Percentiles rank a stretch among this genome's conserved stretches.
Evolutionary conservation across 1,140 invertebrate genomes (phyloP).

Genomic region (Pogonomyrmex barbatus): DNA sequence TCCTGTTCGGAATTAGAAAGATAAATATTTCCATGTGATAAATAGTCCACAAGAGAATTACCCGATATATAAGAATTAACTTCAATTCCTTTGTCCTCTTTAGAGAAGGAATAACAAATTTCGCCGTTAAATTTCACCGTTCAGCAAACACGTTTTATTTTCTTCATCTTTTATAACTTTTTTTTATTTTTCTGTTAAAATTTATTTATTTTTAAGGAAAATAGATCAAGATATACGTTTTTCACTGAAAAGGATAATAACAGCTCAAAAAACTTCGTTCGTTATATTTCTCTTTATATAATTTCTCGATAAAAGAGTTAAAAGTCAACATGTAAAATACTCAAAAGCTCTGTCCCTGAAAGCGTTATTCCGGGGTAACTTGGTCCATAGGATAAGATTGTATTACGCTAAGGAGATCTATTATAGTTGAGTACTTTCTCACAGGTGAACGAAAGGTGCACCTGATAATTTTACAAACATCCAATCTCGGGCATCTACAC

Average conservation of each 20-base stretch:
- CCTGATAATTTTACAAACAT: constrained; percentile 35
- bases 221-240: neutral
- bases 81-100: neutral
- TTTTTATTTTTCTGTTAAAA: neutral
- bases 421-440: constrained; percentile 42
- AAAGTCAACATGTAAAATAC: constrained; percentile 50
- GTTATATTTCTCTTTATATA: constrained; percentile 19
- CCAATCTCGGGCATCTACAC: constrained; percentile 24
- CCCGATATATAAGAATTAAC: constrained; percentile 7
- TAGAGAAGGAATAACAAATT: neutral
- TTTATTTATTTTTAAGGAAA: constrained; percentile 20
- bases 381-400: constrained; percentile 60
- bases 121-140: neutral
- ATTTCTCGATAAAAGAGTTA: constrained; percentile 41
- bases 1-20: constrained; percentile 18
- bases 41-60: constrained; percentile 9
- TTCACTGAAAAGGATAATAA: constrained; percentile 1
- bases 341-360: constrained; percentile 55
- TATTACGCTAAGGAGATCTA: constrained; percentile 49
- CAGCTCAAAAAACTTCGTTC: neutral
- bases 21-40: constrained; percentile 6
- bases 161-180: neutral
- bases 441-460: constrained; percentile 45
- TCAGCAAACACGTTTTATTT: neutral
- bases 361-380: constrained; percentile 49